Evolutionary conservation across 2,113 vertebrate species (phyloP).

Genomic region (Nycticorax nycticorax): DNA sequence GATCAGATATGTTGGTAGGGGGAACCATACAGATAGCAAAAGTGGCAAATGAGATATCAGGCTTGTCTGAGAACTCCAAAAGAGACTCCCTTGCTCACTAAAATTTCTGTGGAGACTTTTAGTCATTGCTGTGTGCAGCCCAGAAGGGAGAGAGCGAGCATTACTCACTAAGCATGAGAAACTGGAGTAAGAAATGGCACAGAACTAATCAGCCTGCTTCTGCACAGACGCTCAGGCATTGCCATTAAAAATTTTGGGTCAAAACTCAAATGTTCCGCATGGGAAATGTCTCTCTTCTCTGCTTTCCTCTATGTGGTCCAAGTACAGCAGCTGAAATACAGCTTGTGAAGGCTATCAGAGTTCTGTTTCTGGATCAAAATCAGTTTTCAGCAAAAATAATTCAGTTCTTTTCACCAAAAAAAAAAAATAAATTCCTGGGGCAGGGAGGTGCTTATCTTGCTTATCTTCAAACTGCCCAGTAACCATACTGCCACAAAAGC

Average conservation of each 20-base stretch:
- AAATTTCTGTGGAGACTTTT: neutral
- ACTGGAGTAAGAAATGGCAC: neutral
- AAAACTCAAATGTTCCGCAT: neutral
- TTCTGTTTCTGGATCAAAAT: neutral
- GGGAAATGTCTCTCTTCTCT: neutral
- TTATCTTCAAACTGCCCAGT: neutral
- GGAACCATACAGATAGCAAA: neutral
- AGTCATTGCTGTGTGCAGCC: neutral
- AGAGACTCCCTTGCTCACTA: neutral
- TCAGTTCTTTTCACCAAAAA: neutral
- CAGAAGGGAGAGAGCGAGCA: neutral
- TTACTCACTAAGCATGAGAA: neutral
- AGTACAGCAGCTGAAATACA: neutral
- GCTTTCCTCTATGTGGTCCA: neutral
- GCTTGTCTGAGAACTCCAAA: neutral
- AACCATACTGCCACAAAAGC: neutral
- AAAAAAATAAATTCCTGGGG: rapidly evolving
- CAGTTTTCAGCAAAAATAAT: neutral
- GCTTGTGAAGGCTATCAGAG: neutral
- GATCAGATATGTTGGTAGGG: neutral
- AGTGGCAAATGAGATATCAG: neutral
- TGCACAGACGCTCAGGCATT: neutral
- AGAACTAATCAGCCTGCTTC: neutral
- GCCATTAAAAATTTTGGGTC: neutral
- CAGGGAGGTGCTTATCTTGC: neutral